These are phyloP conservation scores for Lerema accius DNA, from an alignment of 1,140 invertebrate species.

Conservation along the genomic window DNA sequence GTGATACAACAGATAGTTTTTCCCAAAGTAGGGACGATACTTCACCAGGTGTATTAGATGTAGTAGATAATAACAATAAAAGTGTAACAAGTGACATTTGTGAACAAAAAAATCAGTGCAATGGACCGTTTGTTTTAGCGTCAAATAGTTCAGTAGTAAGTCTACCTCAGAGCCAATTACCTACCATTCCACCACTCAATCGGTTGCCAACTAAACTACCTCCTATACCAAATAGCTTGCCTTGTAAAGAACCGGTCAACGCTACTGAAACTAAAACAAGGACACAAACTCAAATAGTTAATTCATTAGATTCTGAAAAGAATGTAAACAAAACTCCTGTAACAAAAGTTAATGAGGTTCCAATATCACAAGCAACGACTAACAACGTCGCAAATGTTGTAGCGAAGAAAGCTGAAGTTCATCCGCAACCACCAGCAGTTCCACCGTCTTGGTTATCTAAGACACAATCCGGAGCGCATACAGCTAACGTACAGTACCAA, in stretches of 20 bases:
- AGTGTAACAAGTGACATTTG: slow-evolving; percentile 33
- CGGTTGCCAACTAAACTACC: slow-evolving; percentile 48
- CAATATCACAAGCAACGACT: background rate
- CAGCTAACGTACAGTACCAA: slow-evolving; percentile 21
- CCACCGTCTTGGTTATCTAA: slow-evolving; percentile 67
- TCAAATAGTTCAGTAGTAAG: slow-evolving; percentile 43
- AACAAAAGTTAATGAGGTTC: background rate
- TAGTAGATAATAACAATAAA: slow-evolving; percentile 39
- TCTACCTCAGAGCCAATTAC: slow-evolving; percentile 58
- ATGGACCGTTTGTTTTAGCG: slow-evolving; percentile 40
- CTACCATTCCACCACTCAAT: slow-evolving; percentile 62
- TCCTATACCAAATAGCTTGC: slow-evolving; percentile 42
- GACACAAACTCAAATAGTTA: slow-evolving; percentile 17
- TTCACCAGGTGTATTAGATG: slow-evolving; percentile 53
- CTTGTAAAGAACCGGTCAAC: slow-evolving; percentile 35
- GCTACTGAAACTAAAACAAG: slow-evolving; percentile 22
- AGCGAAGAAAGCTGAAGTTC: slow-evolving; percentile 34
- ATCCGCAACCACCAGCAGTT: slow-evolving; percentile 65
- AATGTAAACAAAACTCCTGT: slow-evolving; percentile 19
- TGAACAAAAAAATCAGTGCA: slow-evolving; percentile 44
- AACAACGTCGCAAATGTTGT: slow-evolving; percentile 10
- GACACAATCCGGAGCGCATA: slow-evolving; percentile 32
- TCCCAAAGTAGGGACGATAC: slow-evolving; percentile 74
- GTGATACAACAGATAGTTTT: slow-evolving; percentile 68
- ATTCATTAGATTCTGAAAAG: slow-evolving; percentile 11